A percentile compares a stretch with the other conserved stretches of the same genome.
Evolutionary conservation across 2,797 vertebrate genomes (phyloP).

Genomic region (Pseudochirops corinnae): DNA sequence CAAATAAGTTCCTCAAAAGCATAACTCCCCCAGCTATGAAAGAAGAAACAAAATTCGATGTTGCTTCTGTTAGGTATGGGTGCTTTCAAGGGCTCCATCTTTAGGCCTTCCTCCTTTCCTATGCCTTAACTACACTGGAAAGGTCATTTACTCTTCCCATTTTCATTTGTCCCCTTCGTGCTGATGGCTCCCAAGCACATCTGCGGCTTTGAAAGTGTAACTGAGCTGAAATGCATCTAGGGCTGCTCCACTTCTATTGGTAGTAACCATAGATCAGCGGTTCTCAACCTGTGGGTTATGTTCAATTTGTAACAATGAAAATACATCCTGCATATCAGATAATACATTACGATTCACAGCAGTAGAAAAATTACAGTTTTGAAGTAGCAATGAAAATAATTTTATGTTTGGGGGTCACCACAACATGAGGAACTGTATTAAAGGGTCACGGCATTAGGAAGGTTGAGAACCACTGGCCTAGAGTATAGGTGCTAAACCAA

Average conservation of each 20-base stretch:
- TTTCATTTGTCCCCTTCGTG: not conserved
- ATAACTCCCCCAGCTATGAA: not conserved
- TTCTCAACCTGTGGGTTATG: no score
- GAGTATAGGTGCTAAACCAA: not conserved
- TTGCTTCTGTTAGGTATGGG: not conserved
- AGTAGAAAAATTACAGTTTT: no score
- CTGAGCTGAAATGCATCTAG: not conserved
- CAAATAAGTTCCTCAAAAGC: not conserved
- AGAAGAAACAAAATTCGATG: not conserved
- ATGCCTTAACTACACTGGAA: not conserved
- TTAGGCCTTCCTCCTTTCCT: not conserved
- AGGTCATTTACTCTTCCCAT: not conserved
- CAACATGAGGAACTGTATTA: no score
- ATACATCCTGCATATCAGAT: no score
- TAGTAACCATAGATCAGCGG: not conserved
- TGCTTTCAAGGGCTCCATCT: not conserved
- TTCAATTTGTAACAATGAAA: no score
- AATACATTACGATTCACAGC: no score
- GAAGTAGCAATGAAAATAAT: no score
- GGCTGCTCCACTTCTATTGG: not conserved
- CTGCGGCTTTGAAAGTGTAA: not conserved
- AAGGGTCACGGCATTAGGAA: no score
- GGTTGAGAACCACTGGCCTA: no score
- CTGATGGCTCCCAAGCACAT: not conserved
- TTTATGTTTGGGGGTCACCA: no score